Conservation (phyloP, 1,140 invertebrate genomes). For the Eupeodes corollae region DNA sequence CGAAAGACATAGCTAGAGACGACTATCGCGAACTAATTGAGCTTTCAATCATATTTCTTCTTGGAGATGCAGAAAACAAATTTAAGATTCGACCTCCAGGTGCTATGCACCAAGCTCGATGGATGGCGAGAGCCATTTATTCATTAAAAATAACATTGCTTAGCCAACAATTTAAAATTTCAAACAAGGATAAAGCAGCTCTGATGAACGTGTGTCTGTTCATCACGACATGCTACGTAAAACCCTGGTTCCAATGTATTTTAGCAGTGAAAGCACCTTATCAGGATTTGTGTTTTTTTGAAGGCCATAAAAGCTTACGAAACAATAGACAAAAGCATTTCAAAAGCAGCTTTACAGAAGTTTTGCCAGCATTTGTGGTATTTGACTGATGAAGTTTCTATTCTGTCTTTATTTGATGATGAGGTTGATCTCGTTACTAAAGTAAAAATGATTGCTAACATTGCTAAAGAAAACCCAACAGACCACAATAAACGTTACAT, state of each 20-base stretch:
- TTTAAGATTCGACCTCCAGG: constrained; percentile 17
- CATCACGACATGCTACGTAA: constrained; percentile 7
- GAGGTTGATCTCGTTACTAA: not conserved
- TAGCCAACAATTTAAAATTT: not conserved
- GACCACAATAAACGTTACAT: not conserved
- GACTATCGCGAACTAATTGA: constrained; percentile 37
- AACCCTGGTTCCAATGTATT: constrained; percentile 9
- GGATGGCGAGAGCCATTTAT: not conserved
- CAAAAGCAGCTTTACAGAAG: constrained; percentile 6
- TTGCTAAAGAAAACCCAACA: not conserved
- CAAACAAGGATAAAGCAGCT: not conserved
- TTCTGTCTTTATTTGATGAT: not conserved
- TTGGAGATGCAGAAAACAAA: constrained; percentile 21
- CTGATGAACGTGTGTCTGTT: constrained; percentile 6
- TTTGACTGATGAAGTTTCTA: constrained; percentile 2
- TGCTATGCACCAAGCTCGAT: not conserved
- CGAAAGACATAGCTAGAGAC: constrained; percentile 19
- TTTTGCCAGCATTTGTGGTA: constrained; percentile 7
- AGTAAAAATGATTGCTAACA: not conserved
- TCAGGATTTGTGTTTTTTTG: constrained; percentile 10
- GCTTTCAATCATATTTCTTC: constrained; percentile 35
- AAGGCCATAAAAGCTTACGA: constrained; percentile 6
- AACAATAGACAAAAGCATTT: constrained; percentile 6
- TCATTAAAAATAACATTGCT: not conserved
- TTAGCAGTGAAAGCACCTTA: constrained; percentile 10